These are phyloP conservation scores for Phengaris alcon DNA, from an alignment of 2,888 invertebrate genomes.

Conservation along the genomic window DNA sequence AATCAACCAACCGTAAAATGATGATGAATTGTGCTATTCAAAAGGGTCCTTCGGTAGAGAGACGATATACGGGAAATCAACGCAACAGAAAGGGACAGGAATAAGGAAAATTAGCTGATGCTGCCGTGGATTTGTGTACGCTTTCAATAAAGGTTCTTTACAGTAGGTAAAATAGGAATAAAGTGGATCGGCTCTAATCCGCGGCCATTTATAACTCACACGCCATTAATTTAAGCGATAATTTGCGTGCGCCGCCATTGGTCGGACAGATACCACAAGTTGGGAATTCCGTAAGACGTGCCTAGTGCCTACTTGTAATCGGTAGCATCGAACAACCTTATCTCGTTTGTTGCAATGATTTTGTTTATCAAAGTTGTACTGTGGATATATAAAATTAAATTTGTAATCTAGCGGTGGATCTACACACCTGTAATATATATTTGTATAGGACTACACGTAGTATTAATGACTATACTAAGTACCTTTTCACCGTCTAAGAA, in stretches of 20 bases:
- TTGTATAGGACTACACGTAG: no score
- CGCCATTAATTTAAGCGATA: slow-evolving; percentile 79
- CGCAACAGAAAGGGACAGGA: slow-evolving; percentile 53
- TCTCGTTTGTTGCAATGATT: slow-evolving; percentile 39
- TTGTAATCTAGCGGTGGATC: no score
- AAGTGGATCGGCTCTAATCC: slow-evolving; percentile 76
- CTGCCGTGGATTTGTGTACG: slow-evolving; percentile 77
- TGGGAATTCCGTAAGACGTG: slow-evolving; percentile 34
- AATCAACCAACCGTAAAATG: slow-evolving; percentile 78
- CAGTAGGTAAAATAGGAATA: slow-evolving; percentile 79
- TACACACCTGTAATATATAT: no score
- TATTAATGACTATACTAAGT: no score
- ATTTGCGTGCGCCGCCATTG: slow-evolving; percentile 71
- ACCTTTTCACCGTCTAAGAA: no score
- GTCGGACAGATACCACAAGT: slow-evolving; percentile 47
- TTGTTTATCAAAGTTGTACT: slow-evolving; percentile 23
- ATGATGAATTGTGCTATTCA: slow-evolving; percentile 75
- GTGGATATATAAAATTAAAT: no score
- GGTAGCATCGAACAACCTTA: slow-evolving; percentile 37
- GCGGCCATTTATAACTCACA: slow-evolving; percentile 78
- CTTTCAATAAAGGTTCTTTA: slow-evolving; percentile 78
- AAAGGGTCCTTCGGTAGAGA: slow-evolving; percentile 66
- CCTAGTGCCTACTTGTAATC: slow-evolving; percentile 39
- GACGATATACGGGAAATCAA: slow-evolving; percentile 41
- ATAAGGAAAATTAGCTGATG: slow-evolving; percentile 71